phyloP scores from a whole-genome alignment of 2,113 vertebrate species.

The Amazona vittata region DNA sequence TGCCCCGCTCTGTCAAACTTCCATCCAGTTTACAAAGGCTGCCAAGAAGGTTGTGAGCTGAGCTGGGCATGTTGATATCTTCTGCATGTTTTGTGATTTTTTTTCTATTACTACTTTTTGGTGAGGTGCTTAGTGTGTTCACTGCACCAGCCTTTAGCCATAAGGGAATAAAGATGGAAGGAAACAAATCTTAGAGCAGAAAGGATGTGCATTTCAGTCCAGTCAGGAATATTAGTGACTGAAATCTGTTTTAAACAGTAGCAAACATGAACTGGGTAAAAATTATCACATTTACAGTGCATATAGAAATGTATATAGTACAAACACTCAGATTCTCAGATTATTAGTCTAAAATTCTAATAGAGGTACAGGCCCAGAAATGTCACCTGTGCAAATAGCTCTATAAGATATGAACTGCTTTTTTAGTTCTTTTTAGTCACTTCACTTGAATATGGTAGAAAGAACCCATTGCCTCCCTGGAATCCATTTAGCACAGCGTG shows the following conservation, averaged over 20 bases:
- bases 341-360: not conserved
- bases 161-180: not conserved
- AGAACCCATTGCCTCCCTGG: not conserved
- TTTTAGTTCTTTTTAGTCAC: not conserved
- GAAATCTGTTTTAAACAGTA: not conserved
- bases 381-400: not conserved
- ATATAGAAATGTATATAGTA: not conserved
- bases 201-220: not conserved
- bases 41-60: not conserved
- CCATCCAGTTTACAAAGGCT: not conserved
- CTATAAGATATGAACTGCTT: not conserved
- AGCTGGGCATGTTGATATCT: not conserved
- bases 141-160: not conserved
- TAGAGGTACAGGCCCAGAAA: not conserved
- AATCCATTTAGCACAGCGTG: not conserved
- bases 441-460: not conserved
- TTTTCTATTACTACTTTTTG: fast-evolving
- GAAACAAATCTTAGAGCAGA: not conserved
- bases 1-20: not conserved
- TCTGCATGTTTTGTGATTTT: not conserved
- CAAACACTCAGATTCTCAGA: not conserved
- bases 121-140: not conserved
- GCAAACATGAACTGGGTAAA: not conserved
- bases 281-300: not conserved
- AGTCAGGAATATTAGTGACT: not conserved